These are phyloP conservation scores for Pollimyrus isidori DNA, from an alignment of 2,113 vertebrate genomes.

Conservation along the genomic window DNA sequence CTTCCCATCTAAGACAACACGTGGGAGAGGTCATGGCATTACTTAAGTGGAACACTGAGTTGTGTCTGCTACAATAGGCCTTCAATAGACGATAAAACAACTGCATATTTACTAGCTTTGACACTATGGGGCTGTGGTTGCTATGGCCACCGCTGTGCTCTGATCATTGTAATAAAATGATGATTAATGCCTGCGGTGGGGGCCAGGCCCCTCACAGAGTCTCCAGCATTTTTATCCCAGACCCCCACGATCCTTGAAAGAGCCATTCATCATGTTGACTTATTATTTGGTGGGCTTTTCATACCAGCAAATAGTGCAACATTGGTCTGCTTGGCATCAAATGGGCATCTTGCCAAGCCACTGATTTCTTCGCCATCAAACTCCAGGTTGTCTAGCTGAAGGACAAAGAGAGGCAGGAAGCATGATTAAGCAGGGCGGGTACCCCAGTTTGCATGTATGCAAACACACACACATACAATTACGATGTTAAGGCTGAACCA, in stretches of 20 bases:
- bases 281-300: slow-evolving; percentile 54
- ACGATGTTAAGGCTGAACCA: slow-evolving; percentile 5
- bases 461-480: slow-evolving; percentile 36
- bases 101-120: slow-evolving; percentile 16
- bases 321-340: slow-evolving; percentile 98
- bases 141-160: slow-evolving; percentile 25
- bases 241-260: slow-evolving; percentile 23
- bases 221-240: slow-evolving; percentile 27
- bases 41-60: slow-evolving; percentile 4
- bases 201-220: slow-evolving; percentile 16
- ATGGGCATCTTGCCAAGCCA: slow-evolving; percentile 94
- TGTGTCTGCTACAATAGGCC: not conserved
- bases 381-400: slow-evolving; percentile 92
- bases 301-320: slow-evolving; percentile 97
- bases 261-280: slow-evolving; percentile 57
- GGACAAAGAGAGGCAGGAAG: slow-evolving; percentile 48
- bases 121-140: slow-evolving; percentile 13
- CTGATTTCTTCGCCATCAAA: slow-evolving; percentile 98
- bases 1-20: slow-evolving; percentile 76
- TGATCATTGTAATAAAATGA: slow-evolving; percentile 26
- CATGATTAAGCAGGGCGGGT: not conserved
- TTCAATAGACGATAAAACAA: slow-evolving; percentile 13
- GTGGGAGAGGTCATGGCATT: slow-evolving; percentile 20
- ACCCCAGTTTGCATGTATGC: not conserved
- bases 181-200: slow-evolving; percentile 28